A percentile compares a stretch with the other conserved stretches of the same genome.
Evolutionary conservation across 2,888 invertebrate species (phyloP).

Genomic region (Heliconius erato): DNA sequence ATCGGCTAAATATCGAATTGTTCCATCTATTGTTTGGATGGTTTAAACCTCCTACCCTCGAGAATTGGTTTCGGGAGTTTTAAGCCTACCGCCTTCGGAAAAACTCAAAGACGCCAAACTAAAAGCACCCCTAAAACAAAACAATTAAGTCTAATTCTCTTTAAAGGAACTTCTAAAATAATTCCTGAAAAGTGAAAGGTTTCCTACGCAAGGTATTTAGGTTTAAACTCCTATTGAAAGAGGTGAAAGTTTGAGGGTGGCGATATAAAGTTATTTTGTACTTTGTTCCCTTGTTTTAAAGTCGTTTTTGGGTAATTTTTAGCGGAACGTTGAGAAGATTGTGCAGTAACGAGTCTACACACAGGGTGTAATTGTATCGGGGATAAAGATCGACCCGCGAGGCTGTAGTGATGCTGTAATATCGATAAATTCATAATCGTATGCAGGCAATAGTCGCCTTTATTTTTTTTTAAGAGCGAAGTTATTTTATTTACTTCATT

Average conservation of each 20-base stretch:
- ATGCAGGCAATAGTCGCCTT: slow-evolving; percentile 60
- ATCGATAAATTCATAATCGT: slow-evolving; percentile 58
- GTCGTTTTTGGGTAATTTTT: slow-evolving; percentile 60
- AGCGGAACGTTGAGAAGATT: slow-evolving; percentile 78
- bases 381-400: slow-evolving; percentile 77
- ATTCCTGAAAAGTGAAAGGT: slow-evolving; percentile 86
- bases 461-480: slow-evolving; percentile 42
- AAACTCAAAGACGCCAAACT: slow-evolving; percentile 60
- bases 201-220: slow-evolving; percentile 84
- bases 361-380: slow-evolving; percentile 84
- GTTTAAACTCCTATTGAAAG: slow-evolving; percentile 85
- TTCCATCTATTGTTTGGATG: slow-evolving; percentile 82
- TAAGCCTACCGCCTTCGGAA: slow-evolving; percentile 82
- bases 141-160: slow-evolving; percentile 64
- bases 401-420: slow-evolving; percentile 60
- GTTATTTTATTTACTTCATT: too few species aligned
- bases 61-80: slow-evolving; percentile 84
- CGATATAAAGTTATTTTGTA: slow-evolving; percentile 56
- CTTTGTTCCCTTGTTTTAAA: slow-evolving; percentile 59
- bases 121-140: slow-evolving; percentile 62
- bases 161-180: slow-evolving; percentile 63
- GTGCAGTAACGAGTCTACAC: slow-evolving; percentile 82
- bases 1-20: slow-evolving; percentile 85
- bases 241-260: slow-evolving; percentile 82
- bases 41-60: slow-evolving; percentile 77